These are phyloP conservation scores for Epirrhoe tristata DNA, from an alignment of 2,888 invertebrate species.

Conservation along the genomic window DNA sequence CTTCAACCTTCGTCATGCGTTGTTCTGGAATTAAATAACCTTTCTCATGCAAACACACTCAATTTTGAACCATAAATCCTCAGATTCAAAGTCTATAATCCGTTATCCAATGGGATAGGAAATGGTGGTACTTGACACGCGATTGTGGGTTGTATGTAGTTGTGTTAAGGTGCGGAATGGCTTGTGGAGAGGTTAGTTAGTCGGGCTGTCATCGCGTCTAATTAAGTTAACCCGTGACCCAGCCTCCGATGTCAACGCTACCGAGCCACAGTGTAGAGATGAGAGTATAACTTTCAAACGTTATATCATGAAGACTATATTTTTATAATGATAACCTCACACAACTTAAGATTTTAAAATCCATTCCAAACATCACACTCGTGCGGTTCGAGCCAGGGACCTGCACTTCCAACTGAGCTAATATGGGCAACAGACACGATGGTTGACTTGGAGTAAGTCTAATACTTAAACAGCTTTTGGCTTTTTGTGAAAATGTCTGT, in stretches of 20 bases:
- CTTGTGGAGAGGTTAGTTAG: conserved; percentile 1
- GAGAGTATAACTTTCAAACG: neutral
- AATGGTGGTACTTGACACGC: neutral
- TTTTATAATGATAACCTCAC: too few relatives aligned
- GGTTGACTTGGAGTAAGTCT: too few relatives aligned
- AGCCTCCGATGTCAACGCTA: conserved; percentile 21
- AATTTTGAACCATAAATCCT: conserved; percentile 1
- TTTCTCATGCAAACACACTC: neutral
- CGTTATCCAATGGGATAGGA: neutral
- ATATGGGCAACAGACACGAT: too few relatives aligned
- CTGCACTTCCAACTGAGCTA: too few relatives aligned
- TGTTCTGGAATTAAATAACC: conserved; percentile 36
- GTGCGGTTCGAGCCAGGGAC: too few relatives aligned
- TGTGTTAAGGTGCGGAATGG: conserved; percentile 11
- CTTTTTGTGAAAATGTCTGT: too few relatives aligned
- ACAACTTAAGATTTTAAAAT: too few relatives aligned
- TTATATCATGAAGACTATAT: neutral
- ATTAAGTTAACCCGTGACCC: conserved; percentile 31
- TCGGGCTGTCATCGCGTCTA: conserved; percentile 30
- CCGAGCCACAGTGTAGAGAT: neutral
- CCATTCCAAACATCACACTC: too few relatives aligned
- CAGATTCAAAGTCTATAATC: neutral
- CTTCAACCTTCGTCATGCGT: conserved; percentile 41
- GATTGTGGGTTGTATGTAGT: conserved; percentile 3
- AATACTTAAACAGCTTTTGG: too few relatives aligned